Percentiles rank a stretch among this genome's conserved stretches.
Conservation (phyloP, 2,113 vertebrate species). For the Thomomys bottae region DNA sequence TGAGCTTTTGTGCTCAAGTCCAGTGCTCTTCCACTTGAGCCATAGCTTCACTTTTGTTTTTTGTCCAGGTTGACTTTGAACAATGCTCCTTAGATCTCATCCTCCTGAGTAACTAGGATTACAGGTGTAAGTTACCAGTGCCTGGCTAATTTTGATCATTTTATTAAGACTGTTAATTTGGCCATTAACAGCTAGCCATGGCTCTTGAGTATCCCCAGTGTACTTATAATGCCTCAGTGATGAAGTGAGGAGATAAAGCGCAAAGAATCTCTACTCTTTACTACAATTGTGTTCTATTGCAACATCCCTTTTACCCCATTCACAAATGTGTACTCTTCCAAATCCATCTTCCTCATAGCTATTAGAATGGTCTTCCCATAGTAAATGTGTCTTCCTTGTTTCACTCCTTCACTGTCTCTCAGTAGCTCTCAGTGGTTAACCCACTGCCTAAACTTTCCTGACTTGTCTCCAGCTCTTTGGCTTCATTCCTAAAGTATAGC, state of each 20-base stretch:
- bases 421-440: not conserved
- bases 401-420: not conserved
- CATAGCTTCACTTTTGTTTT: too few species aligned
- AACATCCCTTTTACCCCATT: not conserved
- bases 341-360: not conserved
- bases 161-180: slow-evolving; percentile 33
- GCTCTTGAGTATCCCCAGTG: not conserved
- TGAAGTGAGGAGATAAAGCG: not conserved
- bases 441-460: not conserved
- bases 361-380: slow-evolving; percentile 8
- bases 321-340: not conserved
- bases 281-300: not conserved
- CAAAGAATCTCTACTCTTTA: not conserved
- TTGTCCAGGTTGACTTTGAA: too few species aligned
- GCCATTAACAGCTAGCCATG: not conserved
- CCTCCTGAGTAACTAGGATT: not conserved
- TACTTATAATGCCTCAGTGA: not conserved
- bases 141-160: not conserved
- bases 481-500: not conserved
- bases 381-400: not conserved
- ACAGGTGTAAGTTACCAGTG: too few species aligned
- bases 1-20: too few species aligned
- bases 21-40: too few species aligned
- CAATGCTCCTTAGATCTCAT: not conserved
- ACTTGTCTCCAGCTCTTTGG: not conserved